Evolutionary conservation across 2,797 vertebrate genomes (phyloP).

Genomic region (Clamator glandarius): DNA sequence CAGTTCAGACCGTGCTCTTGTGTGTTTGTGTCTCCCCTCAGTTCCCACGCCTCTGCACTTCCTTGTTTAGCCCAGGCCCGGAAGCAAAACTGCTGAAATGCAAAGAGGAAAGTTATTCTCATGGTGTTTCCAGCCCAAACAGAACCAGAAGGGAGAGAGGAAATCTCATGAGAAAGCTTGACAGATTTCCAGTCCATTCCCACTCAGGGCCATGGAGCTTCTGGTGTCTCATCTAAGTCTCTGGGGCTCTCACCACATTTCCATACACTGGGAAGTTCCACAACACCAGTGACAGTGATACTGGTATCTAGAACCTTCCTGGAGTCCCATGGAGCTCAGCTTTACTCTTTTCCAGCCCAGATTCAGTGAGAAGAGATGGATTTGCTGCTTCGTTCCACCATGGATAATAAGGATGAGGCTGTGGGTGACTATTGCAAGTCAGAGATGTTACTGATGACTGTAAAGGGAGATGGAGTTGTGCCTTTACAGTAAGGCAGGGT

Average conservation of each 20-base stretch:
- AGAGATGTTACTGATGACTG: not conserved
- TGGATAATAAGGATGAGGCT: not conserved
- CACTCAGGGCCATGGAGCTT: not conserved
- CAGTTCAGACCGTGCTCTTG: not conserved
- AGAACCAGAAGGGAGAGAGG: constrained; percentile 57
- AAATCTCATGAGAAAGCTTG: constrained; percentile 61
- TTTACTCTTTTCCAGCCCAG: not conserved
- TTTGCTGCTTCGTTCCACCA: not conserved
- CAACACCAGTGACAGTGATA: not conserved
- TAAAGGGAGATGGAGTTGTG: not conserved
- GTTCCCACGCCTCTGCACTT: constrained; percentile 73
- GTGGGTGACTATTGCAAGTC: not conserved
- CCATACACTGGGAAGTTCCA: not conserved
- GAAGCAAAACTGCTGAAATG: constrained; percentile 68
- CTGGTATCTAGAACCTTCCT: not conserved
- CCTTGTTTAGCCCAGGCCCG: constrained; percentile 69
- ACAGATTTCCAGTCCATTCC: constrained; percentile 15
- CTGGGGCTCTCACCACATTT: not conserved
- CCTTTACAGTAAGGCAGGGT: not conserved
- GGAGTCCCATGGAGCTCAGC: not conserved
- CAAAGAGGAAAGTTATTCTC: constrained; percentile 62
- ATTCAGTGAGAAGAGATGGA: not conserved
- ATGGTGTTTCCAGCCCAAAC: constrained; percentile 61
- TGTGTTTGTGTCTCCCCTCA: constrained; percentile 52
- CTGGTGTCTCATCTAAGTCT: not conserved